Conservation (phyloP, 2,888 invertebrate genomes). For the Phragmatobia fuliginosa region DNA sequence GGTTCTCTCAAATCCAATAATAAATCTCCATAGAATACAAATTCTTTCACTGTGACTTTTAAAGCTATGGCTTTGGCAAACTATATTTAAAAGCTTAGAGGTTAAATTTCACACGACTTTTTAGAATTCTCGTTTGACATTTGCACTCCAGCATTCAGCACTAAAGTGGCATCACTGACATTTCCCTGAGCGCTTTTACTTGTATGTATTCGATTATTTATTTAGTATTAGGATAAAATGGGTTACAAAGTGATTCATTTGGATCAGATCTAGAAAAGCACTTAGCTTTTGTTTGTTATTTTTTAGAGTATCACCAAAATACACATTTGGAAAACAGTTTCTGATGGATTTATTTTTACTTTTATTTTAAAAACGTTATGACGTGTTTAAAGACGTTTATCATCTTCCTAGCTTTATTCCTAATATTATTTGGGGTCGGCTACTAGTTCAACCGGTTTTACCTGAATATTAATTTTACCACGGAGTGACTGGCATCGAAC, state of each 20-base stretch:
- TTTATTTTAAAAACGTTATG: too few species aligned
- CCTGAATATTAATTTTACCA: too few species aligned
- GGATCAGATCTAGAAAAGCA: background rate
- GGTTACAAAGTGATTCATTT: background rate
- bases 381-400: too few species aligned
- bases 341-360: too few species aligned
- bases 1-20: background rate
- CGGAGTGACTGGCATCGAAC: too few species aligned
- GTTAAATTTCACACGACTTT: background rate
- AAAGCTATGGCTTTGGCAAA: background rate
- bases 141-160: background rate
- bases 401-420: too few species aligned
- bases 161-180: slow-evolving; percentile 9
- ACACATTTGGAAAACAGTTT: background rate
- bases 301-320: background rate
- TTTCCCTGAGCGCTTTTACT: slow-evolving; percentile 12
- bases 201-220: background rate
- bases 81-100: background rate
- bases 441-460: too few species aligned
- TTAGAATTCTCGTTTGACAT: background rate
- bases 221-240: background rate
- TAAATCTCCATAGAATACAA: background rate
- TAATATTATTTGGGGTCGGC: too few species aligned
- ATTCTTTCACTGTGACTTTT: background rate
- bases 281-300: background rate